These are phyloP conservation scores for Eurystomus gularis DNA, from an alignment of 2,113 vertebrate species.

Conservation along the genomic window DNA sequence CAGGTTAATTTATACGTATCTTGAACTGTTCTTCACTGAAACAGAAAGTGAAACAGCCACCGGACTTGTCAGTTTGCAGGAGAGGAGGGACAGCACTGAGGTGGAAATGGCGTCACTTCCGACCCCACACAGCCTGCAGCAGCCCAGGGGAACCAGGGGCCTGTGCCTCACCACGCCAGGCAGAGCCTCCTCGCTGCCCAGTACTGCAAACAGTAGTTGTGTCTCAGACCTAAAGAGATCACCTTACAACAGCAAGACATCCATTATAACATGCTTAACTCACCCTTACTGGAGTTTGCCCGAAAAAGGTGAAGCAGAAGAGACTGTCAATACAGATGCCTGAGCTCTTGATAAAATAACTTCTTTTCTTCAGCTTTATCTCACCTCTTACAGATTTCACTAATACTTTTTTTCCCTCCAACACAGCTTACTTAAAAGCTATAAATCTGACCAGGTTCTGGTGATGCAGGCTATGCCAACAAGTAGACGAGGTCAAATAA, in stretches of 20 bases:
- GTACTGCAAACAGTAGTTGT: neutral
- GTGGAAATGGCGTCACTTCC: rapidly evolving
- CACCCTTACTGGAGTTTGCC: neutral
- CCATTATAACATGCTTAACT: neutral
- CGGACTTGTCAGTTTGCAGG: rapidly evolving
- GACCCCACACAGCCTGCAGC: rapidly evolving
- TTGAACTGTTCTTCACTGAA: neutral
- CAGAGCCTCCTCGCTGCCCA: neutral
- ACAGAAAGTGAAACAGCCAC: neutral
- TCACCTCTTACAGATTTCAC: neutral
- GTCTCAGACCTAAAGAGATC: neutral
- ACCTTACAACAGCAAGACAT: neutral
- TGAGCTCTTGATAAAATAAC: neutral
- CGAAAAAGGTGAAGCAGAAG: neutral
- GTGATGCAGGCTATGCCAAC: neutral
- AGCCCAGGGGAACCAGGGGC: neutral
- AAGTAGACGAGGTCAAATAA: neutral
- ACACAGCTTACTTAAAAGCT: neutral
- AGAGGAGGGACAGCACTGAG: neutral
- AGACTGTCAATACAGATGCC: neutral
- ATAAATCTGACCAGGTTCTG: neutral
- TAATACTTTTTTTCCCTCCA: neutral
- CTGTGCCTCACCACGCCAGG: rapidly evolving
- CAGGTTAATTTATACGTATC: neutral
- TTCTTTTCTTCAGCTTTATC: neutral